Conservation (phyloP, 2,113 vertebrate genomes). For the Ailurus styani region DNA sequence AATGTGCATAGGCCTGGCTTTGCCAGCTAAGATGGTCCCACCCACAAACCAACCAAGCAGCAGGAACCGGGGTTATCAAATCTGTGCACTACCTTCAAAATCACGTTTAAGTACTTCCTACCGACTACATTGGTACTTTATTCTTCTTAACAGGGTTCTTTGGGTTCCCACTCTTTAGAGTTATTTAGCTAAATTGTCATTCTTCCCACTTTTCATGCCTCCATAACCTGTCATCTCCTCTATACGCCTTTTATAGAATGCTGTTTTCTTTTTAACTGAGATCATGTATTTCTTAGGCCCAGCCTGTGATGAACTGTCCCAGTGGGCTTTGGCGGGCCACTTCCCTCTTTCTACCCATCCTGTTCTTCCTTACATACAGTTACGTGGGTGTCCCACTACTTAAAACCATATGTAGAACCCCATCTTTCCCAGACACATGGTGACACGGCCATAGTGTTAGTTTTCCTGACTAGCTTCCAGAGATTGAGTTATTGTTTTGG, state of each 20-base stretch:
- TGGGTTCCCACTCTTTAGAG: neutral
- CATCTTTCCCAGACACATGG: neutral
- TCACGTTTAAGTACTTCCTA: neutral
- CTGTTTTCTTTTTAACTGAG: neutral
- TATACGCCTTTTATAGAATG: neutral
- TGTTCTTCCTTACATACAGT: neutral
- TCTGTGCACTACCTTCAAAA: neutral
- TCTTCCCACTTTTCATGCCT: neutral
- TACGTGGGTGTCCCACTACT: neutral
- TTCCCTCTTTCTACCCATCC: neutral
- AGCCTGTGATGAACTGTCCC: neutral
- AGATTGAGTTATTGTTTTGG: conserved; percentile 41
- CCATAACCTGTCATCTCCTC: neutral
- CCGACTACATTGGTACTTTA: neutral
- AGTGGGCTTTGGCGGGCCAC: neutral
- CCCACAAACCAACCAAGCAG: neutral
- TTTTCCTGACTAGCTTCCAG: conserved; percentile 21
- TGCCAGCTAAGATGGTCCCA: neutral
- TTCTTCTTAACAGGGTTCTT: neutral
- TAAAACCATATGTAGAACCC: neutral
- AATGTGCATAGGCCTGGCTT: neutral
- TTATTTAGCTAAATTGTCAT: neutral
- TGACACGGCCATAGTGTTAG: neutral
- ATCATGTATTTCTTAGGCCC: neutral
- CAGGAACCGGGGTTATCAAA: neutral